These are phyloP conservation scores for Brevipalpus yothersi DNA, from an alignment of 1,140 invertebrate genomes.

Conservation along the genomic window DNA sequence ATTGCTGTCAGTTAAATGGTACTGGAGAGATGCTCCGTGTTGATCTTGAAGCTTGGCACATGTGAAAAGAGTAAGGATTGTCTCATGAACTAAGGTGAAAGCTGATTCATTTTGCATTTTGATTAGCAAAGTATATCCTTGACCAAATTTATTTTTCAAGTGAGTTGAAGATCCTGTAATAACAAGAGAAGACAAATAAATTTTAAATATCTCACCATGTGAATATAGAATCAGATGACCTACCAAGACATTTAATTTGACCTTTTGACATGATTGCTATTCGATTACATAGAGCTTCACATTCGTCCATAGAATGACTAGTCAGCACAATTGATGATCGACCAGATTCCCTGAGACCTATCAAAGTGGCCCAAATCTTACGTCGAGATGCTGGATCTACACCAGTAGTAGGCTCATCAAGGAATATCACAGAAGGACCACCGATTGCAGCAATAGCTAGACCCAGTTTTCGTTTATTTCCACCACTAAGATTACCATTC, in stretches of 20 bases:
- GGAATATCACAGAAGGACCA: conserved; percentile 28
- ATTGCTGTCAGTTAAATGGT: neutral
- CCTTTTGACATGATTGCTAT: conserved; percentile 72
- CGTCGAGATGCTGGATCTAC: conserved; percentile 29
- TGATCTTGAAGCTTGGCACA: neutral
- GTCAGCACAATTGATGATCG: conserved; percentile 1
- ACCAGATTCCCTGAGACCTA: neutral
- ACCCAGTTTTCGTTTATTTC: conserved; percentile 82
- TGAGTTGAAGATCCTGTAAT: conserved; percentile 21
- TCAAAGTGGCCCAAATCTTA: conserved; percentile 21
- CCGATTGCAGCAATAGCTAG: conserved; percentile 64
- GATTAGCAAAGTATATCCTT: conserved; percentile 21
- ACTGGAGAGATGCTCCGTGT: neutral
- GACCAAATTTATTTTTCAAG: conserved; percentile 38
- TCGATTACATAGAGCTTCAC: conserved; percentile 56
- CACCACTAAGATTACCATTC: conserved; percentile 26
- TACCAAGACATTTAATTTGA: conserved; percentile 39
- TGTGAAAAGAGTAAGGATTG: neutral
- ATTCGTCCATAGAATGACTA: conserved; percentile 39
- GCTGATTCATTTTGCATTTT: neutral
- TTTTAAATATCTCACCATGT: too few species aligned
- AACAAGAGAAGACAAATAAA: too few species aligned
- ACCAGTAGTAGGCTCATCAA: conserved; percentile 31
- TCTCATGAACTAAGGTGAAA: neutral
- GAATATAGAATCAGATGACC: too few species aligned